Evolutionary conservation across 2,113 vertebrate species (phyloP).

Genomic region (Psittacula cyanocephala): DNA sequence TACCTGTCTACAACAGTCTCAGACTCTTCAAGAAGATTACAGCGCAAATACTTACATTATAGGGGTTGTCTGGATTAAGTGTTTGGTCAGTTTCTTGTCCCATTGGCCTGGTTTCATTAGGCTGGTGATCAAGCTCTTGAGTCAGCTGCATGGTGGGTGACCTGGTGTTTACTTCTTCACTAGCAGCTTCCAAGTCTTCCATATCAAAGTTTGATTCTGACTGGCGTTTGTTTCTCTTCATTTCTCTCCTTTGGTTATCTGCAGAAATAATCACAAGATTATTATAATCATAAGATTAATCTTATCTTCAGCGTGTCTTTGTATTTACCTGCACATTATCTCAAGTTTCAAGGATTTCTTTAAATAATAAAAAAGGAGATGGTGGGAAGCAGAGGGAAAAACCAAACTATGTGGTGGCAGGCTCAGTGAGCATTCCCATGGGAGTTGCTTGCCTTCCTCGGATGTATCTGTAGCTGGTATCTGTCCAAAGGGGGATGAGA

Average conservation of each 20-base stretch:
- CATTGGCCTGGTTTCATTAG: slow-evolving; percentile 64
- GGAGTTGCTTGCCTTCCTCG: background rate
- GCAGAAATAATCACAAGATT: background rate
- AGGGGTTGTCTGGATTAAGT: slow-evolving; percentile 92
- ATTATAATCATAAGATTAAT: background rate
- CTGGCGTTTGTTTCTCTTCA: slow-evolving; percentile 74
- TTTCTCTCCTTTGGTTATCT: slow-evolving; percentile 83
- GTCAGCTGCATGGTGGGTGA: background rate
- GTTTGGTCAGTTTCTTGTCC: slow-evolving; percentile 69
- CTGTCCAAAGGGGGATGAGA: background rate
- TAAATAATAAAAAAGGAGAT: background rate
- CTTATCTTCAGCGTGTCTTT: background rate
- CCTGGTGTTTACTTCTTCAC: slow-evolving; percentile 65
- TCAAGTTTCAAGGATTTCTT: background rate
- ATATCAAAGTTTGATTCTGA: slow-evolving; percentile 49
- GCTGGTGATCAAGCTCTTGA: slow-evolving; percentile 42
- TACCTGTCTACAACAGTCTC: background rate
- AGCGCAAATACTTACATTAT: slow-evolving; percentile 80
- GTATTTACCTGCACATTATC: background rate
- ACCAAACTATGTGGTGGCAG: background rate
- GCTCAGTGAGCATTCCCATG: background rate
- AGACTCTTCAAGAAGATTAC: background rate
- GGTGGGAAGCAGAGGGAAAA: background rate
- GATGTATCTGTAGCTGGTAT: background rate
- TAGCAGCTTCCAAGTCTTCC: slow-evolving; percentile 36